Evolutionary conservation across 2,113 vertebrate species (phyloP), one percentile per base, ranked within the genome.

Genomic region (Colinus virginianus): DNA sequence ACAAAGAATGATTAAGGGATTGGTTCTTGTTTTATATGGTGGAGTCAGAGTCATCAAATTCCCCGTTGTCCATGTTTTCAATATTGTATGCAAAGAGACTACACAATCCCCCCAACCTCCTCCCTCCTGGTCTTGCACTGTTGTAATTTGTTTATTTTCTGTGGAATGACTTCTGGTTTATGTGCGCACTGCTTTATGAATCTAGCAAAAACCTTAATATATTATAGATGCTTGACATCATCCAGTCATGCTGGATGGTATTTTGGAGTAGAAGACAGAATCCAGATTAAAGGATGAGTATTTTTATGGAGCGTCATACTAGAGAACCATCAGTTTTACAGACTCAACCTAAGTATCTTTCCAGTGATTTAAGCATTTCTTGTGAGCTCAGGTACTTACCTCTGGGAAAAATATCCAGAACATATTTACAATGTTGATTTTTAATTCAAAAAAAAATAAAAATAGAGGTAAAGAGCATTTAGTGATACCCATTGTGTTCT

Each of bases 241-340:
- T 40, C 81, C 0, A 7, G 6, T 2, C 11, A 2, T 51, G 8
- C 4, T 43, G 9, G 9, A 26, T 20, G 8, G 3, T 43, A 46
- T 63, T 90, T 80, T 45, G 45, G 20, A 88, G 51, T 2, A 55
- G 34, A 86, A 84, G 3, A 4, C 26, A 56, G 53, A 81, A 78
- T 48, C 5, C 13, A 61, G 13, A 28, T 15, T 58, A 77, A 68
- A 88, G 5, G 20, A 78, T 19, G 53, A 0, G 3, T 36, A 7
- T 59, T 23, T 84, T 64, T n/a, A 22, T 7, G 15, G 25, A 61
- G 8, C 1, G 9, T 30, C 58, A 36, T 45, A 4, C 14, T 75
- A 45, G 22, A 78, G 22, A 68, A 14, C 6, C 13, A 6, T n/a
- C 4, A 8, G 3, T 16, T 34, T 40, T 2, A 4, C n/a, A 48